These are phyloP conservation scores for Halcyon badia DNA, from an alignment of 2,797 vertebrate species.

Conservation along the genomic window DNA sequence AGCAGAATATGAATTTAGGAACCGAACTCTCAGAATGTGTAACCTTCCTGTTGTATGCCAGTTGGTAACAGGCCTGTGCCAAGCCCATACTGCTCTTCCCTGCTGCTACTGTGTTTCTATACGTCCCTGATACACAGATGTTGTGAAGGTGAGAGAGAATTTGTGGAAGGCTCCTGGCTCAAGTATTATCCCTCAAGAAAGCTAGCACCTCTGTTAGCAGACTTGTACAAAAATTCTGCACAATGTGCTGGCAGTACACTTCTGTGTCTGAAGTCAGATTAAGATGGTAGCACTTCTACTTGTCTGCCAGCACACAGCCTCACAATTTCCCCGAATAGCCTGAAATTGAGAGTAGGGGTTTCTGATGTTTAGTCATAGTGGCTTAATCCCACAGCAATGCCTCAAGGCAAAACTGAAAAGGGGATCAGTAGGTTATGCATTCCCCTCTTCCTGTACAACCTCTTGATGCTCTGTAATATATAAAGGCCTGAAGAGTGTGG, in stretches of 20 bases:
- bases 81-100: neutral
- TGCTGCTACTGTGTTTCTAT: rapidly evolving
- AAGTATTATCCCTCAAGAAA: neutral
- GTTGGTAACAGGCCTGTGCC: neutral
- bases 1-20: neutral
- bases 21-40: neutral
- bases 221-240: neutral
- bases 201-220: neutral
- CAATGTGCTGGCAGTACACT: neutral
- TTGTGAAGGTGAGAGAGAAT: neutral
- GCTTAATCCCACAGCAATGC: neutral
- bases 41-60: neutral
- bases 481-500: neutral
- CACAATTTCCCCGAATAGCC: neutral
- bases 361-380: neutral
- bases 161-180: neutral
- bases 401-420: neutral
- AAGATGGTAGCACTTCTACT: neutral
- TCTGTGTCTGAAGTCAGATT: neutral
- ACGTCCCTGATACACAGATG: neutral
- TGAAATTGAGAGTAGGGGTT: neutral
- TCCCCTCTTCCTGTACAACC: rapidly evolving
- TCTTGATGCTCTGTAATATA: neutral
- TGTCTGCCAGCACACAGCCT: neutral
- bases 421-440: neutral